These are phyloP conservation scores for Varanus salvator DNA, from an alignment of 2,113 vertebrate species.

Conservation along the genomic window DNA sequence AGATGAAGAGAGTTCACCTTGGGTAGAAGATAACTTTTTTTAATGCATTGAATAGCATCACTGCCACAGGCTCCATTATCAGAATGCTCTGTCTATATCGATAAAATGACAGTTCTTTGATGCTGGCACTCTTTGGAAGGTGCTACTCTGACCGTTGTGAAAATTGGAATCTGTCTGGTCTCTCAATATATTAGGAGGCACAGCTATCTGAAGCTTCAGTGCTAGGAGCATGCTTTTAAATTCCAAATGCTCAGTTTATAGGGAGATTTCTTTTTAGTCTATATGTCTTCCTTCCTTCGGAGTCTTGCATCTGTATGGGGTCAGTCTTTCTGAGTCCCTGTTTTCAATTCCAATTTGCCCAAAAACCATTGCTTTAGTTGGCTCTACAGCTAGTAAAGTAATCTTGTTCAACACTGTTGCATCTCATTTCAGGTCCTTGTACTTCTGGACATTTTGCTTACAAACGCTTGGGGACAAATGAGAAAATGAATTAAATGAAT, in stretches of 20 bases:
- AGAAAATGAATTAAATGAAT: not conserved
- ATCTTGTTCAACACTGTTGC: not conserved
- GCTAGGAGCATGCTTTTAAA: constrained; percentile 1
- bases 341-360: not conserved
- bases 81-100: not conserved
- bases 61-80: not conserved
- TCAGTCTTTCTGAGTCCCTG: constrained; percentile 1
- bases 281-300: not conserved
- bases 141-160: not conserved
- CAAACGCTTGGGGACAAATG: not conserved
- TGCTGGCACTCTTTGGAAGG: not conserved
- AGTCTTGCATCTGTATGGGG: constrained; percentile 9
- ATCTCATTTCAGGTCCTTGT: not conserved
- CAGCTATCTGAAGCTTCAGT: not conserved
- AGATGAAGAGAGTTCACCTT: not conserved
- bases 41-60: not conserved
- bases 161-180: constrained; percentile 19
- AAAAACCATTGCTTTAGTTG: constrained; percentile 6
- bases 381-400: not conserved
- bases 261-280: constrained; percentile 3
- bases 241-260: constrained; percentile 13
- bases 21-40: not conserved
- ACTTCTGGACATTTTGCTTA: not conserved
- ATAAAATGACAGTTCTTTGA: not conserved
- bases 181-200: not conserved